Evolutionary conservation across 37 sponge, comb jelly and placozoan species (phyloP), one percentile per base, ranked within the genome.

Genomic region (Halisarca cf. caerulea): DNA sequence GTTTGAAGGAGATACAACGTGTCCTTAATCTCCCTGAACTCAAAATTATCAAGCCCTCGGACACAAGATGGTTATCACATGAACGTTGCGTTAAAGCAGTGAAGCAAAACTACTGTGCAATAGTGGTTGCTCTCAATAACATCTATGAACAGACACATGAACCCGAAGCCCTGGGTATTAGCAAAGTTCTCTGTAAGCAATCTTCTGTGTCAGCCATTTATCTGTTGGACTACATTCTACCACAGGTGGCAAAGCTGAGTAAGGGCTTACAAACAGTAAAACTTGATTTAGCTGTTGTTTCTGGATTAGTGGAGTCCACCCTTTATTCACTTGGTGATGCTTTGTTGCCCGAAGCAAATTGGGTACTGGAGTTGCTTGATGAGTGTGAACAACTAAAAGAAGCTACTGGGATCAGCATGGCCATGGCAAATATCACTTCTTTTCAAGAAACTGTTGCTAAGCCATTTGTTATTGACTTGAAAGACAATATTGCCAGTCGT

Each of bases 321-420:
- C 87, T 91, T 32, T 73, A 91, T 73, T 83, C 88, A 69, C 83
- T 91, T 28, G 92, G 88, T 79, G 92, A 84, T 88, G 85, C 92
- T n/a, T 9, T 85, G 42, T 68, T 66, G 25, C 88, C 85, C 58
- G 81, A 85, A 60, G 92, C 92, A 35, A 88, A 84, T 78, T 91
- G 86, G 92, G 88, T 88, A 35, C 79, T 91, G 18, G 85, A 88
- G 59, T 79, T 91, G 34, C 66, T 59, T 25, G 92, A 87, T 25
- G 78, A 77, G 20, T 38, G 21, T 37, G 79, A 84, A 9, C 34
- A 45, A 27, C 82, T 84, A 45, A 85, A 80, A 35, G 77, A 54
- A 81, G 85, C 73, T 40, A 58, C 82, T 39, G 86, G 68, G 21
- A 71, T 86, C 11, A 90, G 72, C 39, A 86, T 40, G 57, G 66